These are phyloP conservation scores for Epinotia demarniana DNA, from an alignment of 2,888 invertebrate species.

Conservation along the genomic window DNA sequence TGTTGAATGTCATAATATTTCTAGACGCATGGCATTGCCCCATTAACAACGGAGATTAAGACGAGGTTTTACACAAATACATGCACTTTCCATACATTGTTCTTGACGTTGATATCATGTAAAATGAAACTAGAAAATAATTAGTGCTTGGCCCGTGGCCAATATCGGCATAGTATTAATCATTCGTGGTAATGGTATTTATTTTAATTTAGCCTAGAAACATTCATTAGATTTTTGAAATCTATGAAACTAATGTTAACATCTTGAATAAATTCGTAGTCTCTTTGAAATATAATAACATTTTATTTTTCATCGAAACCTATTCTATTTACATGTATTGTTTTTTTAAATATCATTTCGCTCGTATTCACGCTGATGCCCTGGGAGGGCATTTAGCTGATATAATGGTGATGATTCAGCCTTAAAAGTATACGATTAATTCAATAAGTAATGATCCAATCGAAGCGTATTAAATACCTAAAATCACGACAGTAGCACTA, in stretches of 20 bases:
- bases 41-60: slow-evolving; percentile 18
- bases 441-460: not conserved
- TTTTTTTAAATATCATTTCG: no score
- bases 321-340: no score
- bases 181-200: slow-evolving; percentile 30
- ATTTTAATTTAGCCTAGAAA: slow-evolving; percentile 10
- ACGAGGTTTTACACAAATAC: slow-evolving; percentile 28
- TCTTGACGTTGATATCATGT: slow-evolving; percentile 30
- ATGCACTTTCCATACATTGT: slow-evolving; percentile 27
- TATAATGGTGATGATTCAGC: no score
- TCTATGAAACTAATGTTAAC: not conserved
- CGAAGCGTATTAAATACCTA: not conserved
- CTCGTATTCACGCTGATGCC: no score
- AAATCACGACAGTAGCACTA: not conserved
- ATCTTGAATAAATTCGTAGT: no score
- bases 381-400: no score
- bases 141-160: slow-evolving; percentile 41
- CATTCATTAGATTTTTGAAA: not conserved
- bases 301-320: no score
- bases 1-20: slow-evolving; percentile 18
- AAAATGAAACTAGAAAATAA: slow-evolving; percentile 40
- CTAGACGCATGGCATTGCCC: slow-evolving; percentile 15
- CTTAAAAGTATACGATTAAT: not conserved
- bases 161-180: slow-evolving; percentile 24
- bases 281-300: no score